These are phyloP conservation scores for Eriosoma lanigerum DNA, from an alignment of 1,140 invertebrate species.

Conservation along the genomic window DNA sequence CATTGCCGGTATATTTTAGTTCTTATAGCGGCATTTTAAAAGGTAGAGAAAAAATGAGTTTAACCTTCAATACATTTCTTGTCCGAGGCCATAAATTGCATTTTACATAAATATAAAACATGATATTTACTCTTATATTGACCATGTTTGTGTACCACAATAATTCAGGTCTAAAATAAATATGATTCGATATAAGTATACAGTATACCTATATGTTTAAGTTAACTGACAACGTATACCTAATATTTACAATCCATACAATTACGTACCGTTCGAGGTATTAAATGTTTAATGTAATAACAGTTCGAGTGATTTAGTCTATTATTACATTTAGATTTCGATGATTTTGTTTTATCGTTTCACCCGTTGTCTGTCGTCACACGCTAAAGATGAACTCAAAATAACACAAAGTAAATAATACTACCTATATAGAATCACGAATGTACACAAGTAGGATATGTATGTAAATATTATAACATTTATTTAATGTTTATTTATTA, in stretches of 20 bases:
- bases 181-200: background rate
- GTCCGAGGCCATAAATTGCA: background rate
- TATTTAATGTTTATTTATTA: background rate
- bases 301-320: background rate
- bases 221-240: background rate
- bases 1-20: background rate
- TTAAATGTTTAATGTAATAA: conserved; percentile 27
- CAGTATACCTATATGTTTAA: background rate
- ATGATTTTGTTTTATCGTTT: background rate
- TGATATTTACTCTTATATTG: background rate
- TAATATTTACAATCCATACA: background rate
- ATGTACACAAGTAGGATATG: no score
- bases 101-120: conserved; percentile 4
- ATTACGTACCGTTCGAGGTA: background rate
- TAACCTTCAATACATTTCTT: background rate
- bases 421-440: background rate
- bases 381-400: background rate
- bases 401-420: background rate
- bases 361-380: no score
- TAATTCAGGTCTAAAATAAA: background rate
- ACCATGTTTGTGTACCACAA: background rate
- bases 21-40: background rate
- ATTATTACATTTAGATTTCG: background rate
- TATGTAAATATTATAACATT: no score
- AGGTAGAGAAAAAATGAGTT: background rate